Evolutionary conservation across 23 tunicate genomes (phyloP), one percentile per base, ranked within the genome.

Genomic region (Styela plicata): DNA sequence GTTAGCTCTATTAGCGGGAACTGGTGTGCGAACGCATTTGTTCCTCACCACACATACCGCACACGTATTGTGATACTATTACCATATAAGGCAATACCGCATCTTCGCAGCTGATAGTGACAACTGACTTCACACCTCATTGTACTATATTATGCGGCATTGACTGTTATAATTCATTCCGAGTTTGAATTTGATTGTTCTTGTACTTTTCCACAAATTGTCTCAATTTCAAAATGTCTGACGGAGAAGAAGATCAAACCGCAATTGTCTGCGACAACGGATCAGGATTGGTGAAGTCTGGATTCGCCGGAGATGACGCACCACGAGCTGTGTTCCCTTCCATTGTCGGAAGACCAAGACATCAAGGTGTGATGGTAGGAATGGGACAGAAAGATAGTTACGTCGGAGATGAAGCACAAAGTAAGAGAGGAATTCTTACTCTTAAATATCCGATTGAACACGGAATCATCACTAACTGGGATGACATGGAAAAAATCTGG

Each of bases 371-470:
- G 71, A 66, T 66, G 71, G 71, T 66, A 25, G 71, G 71, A 25
- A 66, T 66, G 71, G 71, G 71, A 66, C 71, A 66, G 71, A 66
- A 66, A 66, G 71, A 66, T 88, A 82, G 88, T 34, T 95, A 95
- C 85, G 99, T 95, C 33, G 99, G 99, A 10, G 99, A 95, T 61
- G 71, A 66, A 66, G 71, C 71, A 5, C 71, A 66, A 28, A 66
- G 71, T 17, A 66, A 66, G 31, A 66, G 71, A 28, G 71, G 71
- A 5, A 66, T 66, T 25, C 86, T 90, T 37, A 85, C 96, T 35
- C 74, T 90, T 35, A 90, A 85, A 70, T 91, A 91, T 69, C 97
- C 97, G 57, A 91, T 91, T 52, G 97, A 91, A 34, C 57, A 44
- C 57, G 57, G 57, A 44, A 44, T 44, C 57, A 44, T 44, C 57